These are phyloP conservation scores for Temnopleurus reevesii DNA, from an alignment of 53 echinoderm and acorn worm genomes.

Conservation along the genomic window DNA sequence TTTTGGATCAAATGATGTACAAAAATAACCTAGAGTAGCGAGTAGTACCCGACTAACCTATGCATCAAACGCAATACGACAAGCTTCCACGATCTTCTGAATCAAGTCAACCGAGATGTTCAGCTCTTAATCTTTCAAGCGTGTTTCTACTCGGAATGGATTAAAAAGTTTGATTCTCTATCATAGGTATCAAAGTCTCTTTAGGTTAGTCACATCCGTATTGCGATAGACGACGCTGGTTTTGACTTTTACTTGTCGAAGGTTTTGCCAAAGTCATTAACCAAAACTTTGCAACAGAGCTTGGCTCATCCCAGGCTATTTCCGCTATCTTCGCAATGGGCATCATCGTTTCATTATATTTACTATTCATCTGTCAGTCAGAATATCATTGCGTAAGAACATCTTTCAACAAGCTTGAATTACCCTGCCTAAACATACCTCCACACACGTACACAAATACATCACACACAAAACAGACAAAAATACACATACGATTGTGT, in stretches of 20 bases:
- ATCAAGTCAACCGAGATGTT: not conserved
- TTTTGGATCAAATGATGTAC: not conserved
- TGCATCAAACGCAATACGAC: not conserved
- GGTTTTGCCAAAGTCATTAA: conserved; percentile 26
- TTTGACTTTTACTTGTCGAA: conserved; percentile 25
- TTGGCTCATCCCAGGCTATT: conserved; percentile 10
- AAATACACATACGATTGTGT: no score
- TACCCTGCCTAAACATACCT: not conserved
- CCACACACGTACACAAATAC: not conserved
- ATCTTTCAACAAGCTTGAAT: no score
- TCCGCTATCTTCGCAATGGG: not conserved
- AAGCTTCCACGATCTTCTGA: not conserved
- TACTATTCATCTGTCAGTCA: conserved; percentile 13
- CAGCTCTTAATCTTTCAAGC: not conserved
- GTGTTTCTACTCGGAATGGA: not conserved
- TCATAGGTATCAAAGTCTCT: not conserved
- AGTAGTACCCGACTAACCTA: conserved; percentile 7
- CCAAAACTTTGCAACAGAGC: not conserved
- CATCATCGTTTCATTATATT: conserved; percentile 15
- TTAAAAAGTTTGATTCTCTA: not conserved
- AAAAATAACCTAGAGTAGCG: conserved; percentile 14
- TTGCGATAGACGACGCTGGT: not conserved
- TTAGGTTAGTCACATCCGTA: conserved; percentile 11
- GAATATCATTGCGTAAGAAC: not conserved
- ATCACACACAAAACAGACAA: no score